Base-by-base conservation (phyloP, 2,113 vertebrate genomes). In the Pongo abelii region DNA sequence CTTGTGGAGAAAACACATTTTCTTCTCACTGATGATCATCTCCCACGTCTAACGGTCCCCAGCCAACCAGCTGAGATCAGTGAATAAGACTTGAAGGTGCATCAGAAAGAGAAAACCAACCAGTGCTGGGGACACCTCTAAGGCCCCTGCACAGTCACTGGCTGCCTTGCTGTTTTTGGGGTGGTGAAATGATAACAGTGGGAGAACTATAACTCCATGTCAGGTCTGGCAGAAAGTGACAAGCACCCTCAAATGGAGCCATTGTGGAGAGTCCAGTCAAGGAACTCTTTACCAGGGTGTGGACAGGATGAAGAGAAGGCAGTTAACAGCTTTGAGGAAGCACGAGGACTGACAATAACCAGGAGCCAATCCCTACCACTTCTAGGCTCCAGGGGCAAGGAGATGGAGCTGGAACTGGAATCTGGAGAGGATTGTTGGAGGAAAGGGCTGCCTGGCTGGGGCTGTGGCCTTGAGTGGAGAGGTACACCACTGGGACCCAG, bases 1-100 rank as follows among this genome's bases (percentile, higher is more conserved):
- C 94, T 95, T 69, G 20, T 35, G 59, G 38, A 52, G 84, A 83
- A 95, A 84, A 91, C 35, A 80, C 67, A 38, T 84, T 85, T 79
- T 50, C 69, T 79, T 87, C 46, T 67, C 70, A 52, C 2, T 50
- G 59, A 27, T 22, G 48, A 84, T 78, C 40, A n/a, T 79, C 67
- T 96, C 43, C 20, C 55, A 69, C 23, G 88, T 90, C 64, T 88
- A 27, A 70, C 30, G 17, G 18, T 55, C 57, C 27, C 12, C 43
- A 77, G 69, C 23, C 70, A 90, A 43, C 25, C 74, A 85, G 23
- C 67, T 57, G 74, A 93, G 81, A 64, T 52, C 72, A 67, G 57
- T 46, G 85, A 96, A 57, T 61, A 83, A 74, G 32, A 74, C 27
- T 69, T 88, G 38, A 10, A 43, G 10, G 6, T 50, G 46, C 55